Evolutionary conservation across 1,140 invertebrate genomes (phyloP).

Genomic region (Monomorium pharaonis): DNA sequence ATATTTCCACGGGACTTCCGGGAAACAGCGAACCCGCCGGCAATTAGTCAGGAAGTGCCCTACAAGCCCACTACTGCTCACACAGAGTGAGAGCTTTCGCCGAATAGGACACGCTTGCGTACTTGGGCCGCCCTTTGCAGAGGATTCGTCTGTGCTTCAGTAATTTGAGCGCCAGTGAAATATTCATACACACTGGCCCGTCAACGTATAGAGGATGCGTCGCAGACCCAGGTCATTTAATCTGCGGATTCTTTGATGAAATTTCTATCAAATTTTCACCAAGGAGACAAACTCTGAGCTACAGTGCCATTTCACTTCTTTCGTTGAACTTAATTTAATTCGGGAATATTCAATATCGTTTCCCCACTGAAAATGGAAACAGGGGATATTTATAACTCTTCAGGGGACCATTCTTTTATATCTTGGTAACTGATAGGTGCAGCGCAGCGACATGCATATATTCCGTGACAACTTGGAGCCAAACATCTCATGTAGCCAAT

Average conservation of each 20-base stretch:
- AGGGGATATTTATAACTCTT: neutral
- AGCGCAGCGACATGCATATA: neutral
- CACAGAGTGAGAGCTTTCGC: conserved; percentile 61
- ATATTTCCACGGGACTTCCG: conserved; percentile 76
- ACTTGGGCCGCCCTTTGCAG: conserved; percentile 51
- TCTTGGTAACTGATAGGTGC: neutral
- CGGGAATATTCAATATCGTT: neutral
- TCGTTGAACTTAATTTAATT: conserved; percentile 9
- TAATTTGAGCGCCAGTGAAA: conserved; percentile 38
- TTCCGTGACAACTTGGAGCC: neutral
- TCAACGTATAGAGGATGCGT: too few species aligned
- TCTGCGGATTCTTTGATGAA: conserved; percentile 20
- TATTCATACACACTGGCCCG: conserved; percentile 28
- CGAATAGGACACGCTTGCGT: conserved; percentile 61
- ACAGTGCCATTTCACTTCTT: neutral
- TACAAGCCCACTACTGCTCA: conserved; percentile 70
- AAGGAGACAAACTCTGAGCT: neutral
- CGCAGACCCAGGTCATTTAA: neutral
- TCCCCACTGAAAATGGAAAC: neutral
- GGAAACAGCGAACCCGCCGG: conserved; percentile 67
- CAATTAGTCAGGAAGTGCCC: conserved; percentile 78
- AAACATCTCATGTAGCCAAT: neutral
- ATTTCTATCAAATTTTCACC: conserved; percentile 6
- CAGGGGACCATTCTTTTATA: neutral
- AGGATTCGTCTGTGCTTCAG: conserved; percentile 24